These are phyloP conservation scores for Heterotilapia buettikoferi DNA, from an alignment of 2,113 vertebrate species.

Conservation along the genomic window DNA sequence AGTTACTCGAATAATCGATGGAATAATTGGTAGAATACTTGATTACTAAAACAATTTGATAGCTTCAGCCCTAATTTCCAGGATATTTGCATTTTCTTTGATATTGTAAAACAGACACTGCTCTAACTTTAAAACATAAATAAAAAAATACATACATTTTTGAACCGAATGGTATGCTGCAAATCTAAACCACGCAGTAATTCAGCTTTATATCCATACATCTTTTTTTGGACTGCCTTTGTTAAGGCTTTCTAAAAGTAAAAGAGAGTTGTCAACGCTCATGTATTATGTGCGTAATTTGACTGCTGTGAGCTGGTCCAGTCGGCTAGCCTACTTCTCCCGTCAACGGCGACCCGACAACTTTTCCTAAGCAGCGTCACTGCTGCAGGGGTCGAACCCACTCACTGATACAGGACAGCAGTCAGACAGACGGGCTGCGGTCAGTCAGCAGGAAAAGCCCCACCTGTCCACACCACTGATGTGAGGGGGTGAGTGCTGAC, in stretches of 20 bases:
- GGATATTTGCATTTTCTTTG: not conserved
- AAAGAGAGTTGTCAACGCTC: not conserved
- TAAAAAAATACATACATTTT: not conserved
- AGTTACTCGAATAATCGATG: not conserved
- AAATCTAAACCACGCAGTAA: too few species aligned
- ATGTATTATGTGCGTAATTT: not conserved
- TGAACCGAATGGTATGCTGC: not conserved
- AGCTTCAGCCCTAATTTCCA: not conserved
- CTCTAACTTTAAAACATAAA: not conserved
- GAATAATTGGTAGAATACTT: not conserved
- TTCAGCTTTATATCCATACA: not conserved
- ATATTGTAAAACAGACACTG: not conserved
- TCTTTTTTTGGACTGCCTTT: not conserved
- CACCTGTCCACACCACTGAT: slow-evolving; percentile 7
- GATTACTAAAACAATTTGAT: not conserved
- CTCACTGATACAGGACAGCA: not conserved
- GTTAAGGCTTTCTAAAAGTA: not conserved
- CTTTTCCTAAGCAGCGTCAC: not conserved
- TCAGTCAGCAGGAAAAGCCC: slow-evolving; percentile 34
- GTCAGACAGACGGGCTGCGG: not conserved
- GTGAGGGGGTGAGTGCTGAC: slow-evolving; percentile 52
- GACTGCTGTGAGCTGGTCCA: not conserved
- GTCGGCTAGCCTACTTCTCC: not conserved
- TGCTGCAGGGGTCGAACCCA: not conserved
- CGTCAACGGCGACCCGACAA: not conserved